Evolutionary conservation across 2,797 vertebrate genomes (phyloP), one percentile per base, ranked within the genome.

Genomic region (Sciurus vulgaris): DNA sequence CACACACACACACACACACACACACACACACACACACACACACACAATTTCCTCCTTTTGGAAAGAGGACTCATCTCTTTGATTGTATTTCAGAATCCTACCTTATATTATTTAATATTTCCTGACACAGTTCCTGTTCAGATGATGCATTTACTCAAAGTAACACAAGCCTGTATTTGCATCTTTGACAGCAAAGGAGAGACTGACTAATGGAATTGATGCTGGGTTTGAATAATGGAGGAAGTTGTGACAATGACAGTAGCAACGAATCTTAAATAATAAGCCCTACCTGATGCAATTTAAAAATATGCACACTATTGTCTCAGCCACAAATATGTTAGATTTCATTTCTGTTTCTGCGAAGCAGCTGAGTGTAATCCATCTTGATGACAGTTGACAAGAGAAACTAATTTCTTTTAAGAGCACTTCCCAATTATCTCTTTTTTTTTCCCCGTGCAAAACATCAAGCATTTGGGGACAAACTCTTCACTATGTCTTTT

Each of bases 111-210:
- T 98, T 98, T 98, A 98, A 96, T 95, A 97, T 98, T 96, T 96
- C 41, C 65, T 97, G 95, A 97, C 96, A 97, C 79, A 78, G 97
- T 98, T 97, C 86, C 28, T 49, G 86, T 98, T 98, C 93, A 59
- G 86, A 97, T 98, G 97, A 97, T 96, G 78, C 89, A 96, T 98
- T 98, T 97, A 91, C 93, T 96, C 59, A 96, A 95, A 97, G 97
- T 92, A 97, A 97, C 73, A 91, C 69, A 95, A 98, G 96, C 91
- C 59, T 96, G 24, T 91, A 98, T 98, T 98, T 98, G 98, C 98
- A 98, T 98, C 97, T 98, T 98, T 98, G 98, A 98, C 98, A 98
- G 98, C 95, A 97, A 97, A 98, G 97, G 98, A 97, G 96, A 98
- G 97, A 96, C 97, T 98, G 98, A 98, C 83, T 61, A 98, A 98